Base-by-base conservation (phyloP, 2,888 invertebrate genomes). In the Andrena praecox region DNA sequence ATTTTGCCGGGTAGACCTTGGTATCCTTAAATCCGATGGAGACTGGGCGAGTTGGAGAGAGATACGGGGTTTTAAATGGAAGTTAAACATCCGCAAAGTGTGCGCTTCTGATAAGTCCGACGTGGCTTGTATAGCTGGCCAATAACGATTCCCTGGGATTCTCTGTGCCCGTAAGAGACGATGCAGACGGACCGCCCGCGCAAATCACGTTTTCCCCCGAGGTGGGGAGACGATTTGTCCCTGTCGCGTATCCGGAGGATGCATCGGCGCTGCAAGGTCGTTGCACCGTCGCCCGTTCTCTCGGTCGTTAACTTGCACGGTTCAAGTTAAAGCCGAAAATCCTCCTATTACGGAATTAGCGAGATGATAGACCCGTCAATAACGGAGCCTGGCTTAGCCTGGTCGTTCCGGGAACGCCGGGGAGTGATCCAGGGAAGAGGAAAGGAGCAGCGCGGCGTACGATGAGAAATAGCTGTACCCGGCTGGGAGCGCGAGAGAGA, bases 361-460 rank as follows among this genome's bases (percentile, higher is more conserved):
- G 91, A 91, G 91, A 92, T 92, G 92, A 93, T 93, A 93, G 91
- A 93, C 91, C 91, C 91, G 91, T 93, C 92, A 92, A 90, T 89
- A 89, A 90, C 89, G 90, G 90, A 86, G 84, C 85, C 77, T 82
- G 78, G 85, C 88, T 85, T 82, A 86, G 83, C 81, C 73, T 77
- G 85, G 86, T 71, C 90, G 82, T 91, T 90, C 91, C 91, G 75
- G 87, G 90, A 90, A 90, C 72, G 82, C 77, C 42, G 42, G 67
- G 42, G 77, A 72, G 70, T 71, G 77, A 77, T 85, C 75, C 78
- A 33, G 29, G 59, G 71, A 77, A 79, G 73, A 66, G 64, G 77
- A 63, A 67, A 75, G 70, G 54, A 78, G 16, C 42, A 42, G 42
- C 42, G 70, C 63, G 70, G 71, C 35, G 24, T 33, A 62, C 66